A percentile compares a stretch with the other conserved stretches of the same genome.
These are phyloP conservation scores for Panurus biarmicus DNA, from an alignment of 2,113 vertebrate genomes.

Conservation along the genomic window DNA sequence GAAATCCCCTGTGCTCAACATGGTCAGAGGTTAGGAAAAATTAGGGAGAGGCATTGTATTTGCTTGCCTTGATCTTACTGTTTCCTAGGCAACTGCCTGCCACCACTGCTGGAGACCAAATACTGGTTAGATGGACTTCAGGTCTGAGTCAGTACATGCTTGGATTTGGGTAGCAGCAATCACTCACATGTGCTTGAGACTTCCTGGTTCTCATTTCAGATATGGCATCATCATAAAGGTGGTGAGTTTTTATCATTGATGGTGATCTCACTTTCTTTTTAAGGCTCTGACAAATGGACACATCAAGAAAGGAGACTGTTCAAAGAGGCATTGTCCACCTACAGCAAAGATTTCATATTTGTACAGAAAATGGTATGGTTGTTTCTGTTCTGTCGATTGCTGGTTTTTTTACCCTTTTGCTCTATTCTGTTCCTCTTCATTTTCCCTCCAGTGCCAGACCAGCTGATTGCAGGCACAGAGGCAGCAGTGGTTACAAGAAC, in stretches of 20 bases:
- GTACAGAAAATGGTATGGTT: constrained; percentile 82
- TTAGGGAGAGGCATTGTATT: not conserved
- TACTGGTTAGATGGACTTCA: not conserved
- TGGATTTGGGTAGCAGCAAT: not conserved
- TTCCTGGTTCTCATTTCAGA: not conserved
- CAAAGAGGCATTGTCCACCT: constrained; percentile 79
- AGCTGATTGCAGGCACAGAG: not conserved
- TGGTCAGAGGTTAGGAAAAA: not conserved
- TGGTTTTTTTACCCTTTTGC: not conserved
- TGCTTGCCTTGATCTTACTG: not conserved
- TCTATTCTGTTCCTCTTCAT: not conserved
- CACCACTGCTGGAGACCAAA: not conserved
- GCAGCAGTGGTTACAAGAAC: not conserved
- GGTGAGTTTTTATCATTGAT: not conserved
- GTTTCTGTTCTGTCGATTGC: not conserved
- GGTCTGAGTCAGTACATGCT: not conserved
- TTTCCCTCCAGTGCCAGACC: not conserved
- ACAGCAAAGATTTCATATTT: constrained; percentile 85
- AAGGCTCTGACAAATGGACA: constrained; percentile 86
- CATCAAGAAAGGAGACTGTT: constrained; percentile 77
- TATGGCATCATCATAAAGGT: not conserved
- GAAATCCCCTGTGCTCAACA: not conserved
- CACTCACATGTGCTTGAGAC: not conserved
- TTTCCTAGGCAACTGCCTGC: not conserved
- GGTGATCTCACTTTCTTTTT: not conserved